A percentile compares a stretch with the other conserved stretches of the same genome.
These are phyloP conservation scores for Cossypha niveicapilla DNA, from an alignment of 2,797 vertebrate genomes.

Conservation along the genomic window DNA sequence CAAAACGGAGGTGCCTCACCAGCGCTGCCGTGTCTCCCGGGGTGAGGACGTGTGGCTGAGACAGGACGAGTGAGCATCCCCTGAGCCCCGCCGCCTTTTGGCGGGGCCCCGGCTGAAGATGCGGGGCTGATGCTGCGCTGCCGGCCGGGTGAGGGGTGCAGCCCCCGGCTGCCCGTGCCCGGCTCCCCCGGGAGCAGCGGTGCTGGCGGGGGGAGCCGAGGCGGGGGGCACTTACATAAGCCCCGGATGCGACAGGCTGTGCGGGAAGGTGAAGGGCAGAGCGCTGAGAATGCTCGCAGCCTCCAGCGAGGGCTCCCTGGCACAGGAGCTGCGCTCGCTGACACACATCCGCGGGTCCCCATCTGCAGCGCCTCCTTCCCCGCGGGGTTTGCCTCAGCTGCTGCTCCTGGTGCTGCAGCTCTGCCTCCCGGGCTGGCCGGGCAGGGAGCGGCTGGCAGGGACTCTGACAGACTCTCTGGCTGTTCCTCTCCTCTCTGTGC, in stretches of 20 bases:
- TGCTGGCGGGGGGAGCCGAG: neutral
- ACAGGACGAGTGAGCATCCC: neutral
- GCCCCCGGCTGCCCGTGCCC: neutral
- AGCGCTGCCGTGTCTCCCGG: neutral
- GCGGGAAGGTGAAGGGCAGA: conserved; percentile 29
- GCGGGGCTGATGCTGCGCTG: accelerated
- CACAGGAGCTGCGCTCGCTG: neutral
- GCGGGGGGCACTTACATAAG: conserved; percentile 6
- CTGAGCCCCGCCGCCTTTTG: neutral
- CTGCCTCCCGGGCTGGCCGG: neutral
- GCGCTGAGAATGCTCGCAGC: neutral
- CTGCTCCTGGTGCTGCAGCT: neutral
- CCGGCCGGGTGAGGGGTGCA: accelerated
- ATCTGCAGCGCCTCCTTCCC: neutral
- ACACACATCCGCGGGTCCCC: neutral
- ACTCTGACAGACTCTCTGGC: accelerated
- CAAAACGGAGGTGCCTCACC: neutral
- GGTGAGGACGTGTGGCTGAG: neutral
- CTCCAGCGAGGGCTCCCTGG: conserved; percentile 13
- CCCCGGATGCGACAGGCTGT: neutral
- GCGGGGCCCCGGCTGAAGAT: neutral
- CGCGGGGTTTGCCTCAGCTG: neutral
- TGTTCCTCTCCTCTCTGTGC: neutral
- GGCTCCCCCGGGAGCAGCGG: neutral
- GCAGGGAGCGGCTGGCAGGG: neutral